Percentiles rank a stretch among this genome's conserved stretches.
These are phyloP conservation scores for Mesochorus sp. DNA, from an alignment of 2,888 invertebrate genomes.

Conservation along the genomic window DNA sequence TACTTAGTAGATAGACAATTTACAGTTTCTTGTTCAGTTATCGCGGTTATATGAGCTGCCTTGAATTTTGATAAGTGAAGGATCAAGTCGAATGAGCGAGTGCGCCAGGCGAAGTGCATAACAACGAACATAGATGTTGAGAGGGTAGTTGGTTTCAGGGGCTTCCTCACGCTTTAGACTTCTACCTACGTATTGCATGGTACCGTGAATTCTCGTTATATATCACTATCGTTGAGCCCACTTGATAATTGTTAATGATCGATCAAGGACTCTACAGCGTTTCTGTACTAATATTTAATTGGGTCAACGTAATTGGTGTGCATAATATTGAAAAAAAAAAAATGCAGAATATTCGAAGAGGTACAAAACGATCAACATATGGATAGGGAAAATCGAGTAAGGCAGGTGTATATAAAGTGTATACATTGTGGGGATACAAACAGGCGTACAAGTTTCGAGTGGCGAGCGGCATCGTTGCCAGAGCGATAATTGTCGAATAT, in stretches of 20 bases:
- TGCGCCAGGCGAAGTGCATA: slow-evolving; percentile 28
- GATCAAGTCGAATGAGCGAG: neutral
- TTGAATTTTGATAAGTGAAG: too few species aligned
- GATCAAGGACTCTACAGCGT: neutral
- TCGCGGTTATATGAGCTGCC: slow-evolving; percentile 54
- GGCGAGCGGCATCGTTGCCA: slow-evolving; percentile 51
- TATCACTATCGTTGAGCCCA: neutral
- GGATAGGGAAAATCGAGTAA: slow-evolving; percentile 33
- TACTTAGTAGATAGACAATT: slow-evolving; percentile 42
- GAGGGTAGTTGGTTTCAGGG: slow-evolving; percentile 44
- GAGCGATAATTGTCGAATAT: slow-evolving; percentile 60
- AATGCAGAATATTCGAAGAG: neutral
- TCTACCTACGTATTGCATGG: neutral
- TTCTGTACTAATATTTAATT: slow-evolving; percentile 22
- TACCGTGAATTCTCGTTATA: neutral
- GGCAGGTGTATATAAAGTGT: slow-evolving; percentile 49
- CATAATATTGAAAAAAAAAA: neutral
- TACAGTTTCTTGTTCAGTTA: slow-evolving; percentile 26
- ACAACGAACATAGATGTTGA: slow-evolving; percentile 44
- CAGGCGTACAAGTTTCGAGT: slow-evolving; percentile 38
- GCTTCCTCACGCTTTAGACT: neutral
- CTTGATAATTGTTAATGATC: neutral
- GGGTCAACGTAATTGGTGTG: slow-evolving; percentile 9
- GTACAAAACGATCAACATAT: slow-evolving; percentile 19
- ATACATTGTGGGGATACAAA: slow-evolving; percentile 52